Conservation (phyloP, 1,140 invertebrate species). For the Cotesia chilonis region DNA sequence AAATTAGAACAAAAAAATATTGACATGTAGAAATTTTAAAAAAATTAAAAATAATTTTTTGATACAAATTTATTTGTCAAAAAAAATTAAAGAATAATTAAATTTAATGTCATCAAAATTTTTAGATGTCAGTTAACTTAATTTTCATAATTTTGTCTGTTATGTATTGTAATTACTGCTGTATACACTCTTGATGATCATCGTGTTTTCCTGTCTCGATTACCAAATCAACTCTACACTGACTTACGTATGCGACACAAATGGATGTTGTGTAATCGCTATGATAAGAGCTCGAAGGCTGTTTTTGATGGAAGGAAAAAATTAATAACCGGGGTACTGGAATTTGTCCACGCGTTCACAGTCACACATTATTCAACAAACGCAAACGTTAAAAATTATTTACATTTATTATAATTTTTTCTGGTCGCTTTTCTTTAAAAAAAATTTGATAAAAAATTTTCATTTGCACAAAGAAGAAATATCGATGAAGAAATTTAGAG, state of each 20-base stretch:
- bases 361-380: conserved; percentile 6
- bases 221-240: conserved; percentile 32
- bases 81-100: no score
- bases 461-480: no score
- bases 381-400: conserved; percentile 17
- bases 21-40: no score
- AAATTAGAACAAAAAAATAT: no score
- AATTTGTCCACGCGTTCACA: not conserved
- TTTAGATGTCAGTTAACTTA: no score
- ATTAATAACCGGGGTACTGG: conserved; percentile 21
- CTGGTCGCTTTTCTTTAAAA: no score
- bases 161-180: not conserved
- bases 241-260: conserved; percentile 37
- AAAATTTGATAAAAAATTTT: no score
- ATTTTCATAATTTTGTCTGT: not conserved
- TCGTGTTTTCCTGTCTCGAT: conserved; percentile 23
- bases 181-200: conserved; percentile 2
- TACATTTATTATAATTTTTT: not conserved
- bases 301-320: conserved; percentile 18
- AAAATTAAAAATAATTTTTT: no score
- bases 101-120: no score
- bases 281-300: conserved; percentile 42
- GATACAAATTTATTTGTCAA: no score
- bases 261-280: conserved; percentile 37
- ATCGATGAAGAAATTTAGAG: no score